Percentiles rank a stretch among this genome's conserved stretches.
phyloP scores from a whole-genome alignment of 2,797 vertebrate species.

The Haliaeetus albicilla region DNA sequence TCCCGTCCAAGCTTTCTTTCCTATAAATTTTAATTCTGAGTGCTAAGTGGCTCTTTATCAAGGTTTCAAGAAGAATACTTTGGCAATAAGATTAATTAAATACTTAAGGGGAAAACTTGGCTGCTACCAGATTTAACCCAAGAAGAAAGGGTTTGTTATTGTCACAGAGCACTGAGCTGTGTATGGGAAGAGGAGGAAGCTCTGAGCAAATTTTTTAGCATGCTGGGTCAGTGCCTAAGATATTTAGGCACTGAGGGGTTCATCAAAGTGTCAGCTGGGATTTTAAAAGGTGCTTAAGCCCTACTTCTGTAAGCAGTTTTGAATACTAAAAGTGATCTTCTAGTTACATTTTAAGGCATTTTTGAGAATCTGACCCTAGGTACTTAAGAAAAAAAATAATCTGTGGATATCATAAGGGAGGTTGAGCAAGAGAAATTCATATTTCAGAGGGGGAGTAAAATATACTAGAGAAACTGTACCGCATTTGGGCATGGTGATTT shows the following conservation, averaged over 20 bases:
- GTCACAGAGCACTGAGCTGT: background rate
- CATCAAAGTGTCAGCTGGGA: background rate
- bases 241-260: background rate
- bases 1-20: background rate
- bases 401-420: background rate
- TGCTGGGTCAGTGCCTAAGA: background rate
- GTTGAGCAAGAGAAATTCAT: background rate
- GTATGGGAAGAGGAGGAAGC: background rate
- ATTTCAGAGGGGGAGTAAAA: constrained; percentile 12
- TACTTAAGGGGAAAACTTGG: constrained; percentile 32
- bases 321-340: background rate
- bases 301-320: background rate
- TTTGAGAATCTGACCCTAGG: background rate
- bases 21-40: constrained; percentile 40
- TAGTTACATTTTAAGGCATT: background rate
- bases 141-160: constrained; percentile 7
- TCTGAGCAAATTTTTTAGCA: background rate
- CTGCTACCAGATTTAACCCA: constrained; percentile 27
- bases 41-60: constrained; percentile 61
- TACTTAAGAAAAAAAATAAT: background rate
- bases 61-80: constrained; percentile 51
- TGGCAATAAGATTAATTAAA: constrained; percentile 54
- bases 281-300: background rate
- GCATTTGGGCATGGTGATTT: constrained; percentile 2
- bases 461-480: background rate